Percentiles rank a stretch among this genome's conserved stretches.
Conservation (phyloP, 2,888 invertebrate species). For the Hedychridium roseum region DNA sequence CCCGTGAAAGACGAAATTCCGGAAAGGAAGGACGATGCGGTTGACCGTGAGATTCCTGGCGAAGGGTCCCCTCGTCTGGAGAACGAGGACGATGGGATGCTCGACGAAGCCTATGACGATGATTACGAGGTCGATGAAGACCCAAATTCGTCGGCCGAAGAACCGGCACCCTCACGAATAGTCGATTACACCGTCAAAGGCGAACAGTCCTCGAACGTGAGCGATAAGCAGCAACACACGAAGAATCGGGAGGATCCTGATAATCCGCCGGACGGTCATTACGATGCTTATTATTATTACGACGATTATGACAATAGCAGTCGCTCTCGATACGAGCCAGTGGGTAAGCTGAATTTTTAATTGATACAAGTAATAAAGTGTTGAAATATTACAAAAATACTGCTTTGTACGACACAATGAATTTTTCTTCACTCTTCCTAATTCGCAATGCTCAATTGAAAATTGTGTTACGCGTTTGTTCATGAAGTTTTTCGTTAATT, state of each 20-base stretch:
- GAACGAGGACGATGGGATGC: slow-evolving; percentile 32
- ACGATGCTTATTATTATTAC: slow-evolving; percentile 49
- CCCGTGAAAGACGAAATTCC: too few relatives aligned
- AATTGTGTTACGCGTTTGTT: too few relatives aligned
- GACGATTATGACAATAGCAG: slow-evolving; percentile 53
- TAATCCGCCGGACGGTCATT: slow-evolving; percentile 35
- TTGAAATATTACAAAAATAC: too few relatives aligned
- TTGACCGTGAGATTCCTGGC: too few relatives aligned
- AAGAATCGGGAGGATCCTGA: slow-evolving; percentile 39
- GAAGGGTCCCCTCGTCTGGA: too few relatives aligned
- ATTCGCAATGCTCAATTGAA: too few relatives aligned
- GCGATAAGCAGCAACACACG: slow-evolving; percentile 13
- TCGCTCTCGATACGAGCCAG: slow-evolving; percentile 28
- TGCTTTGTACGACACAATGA: too few relatives aligned
- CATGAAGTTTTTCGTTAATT: too few relatives aligned
- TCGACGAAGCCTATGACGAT: slow-evolving; percentile 30
- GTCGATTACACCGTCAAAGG: slow-evolving; percentile 12
- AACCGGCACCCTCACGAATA: slow-evolving; percentile 27
- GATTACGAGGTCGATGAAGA: slow-evolving; percentile 11
- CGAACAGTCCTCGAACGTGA: slow-evolving; percentile 11
- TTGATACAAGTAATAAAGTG: too few relatives aligned
- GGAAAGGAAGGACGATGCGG: slow-evolving; percentile 27
- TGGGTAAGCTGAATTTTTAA: slow-evolving; percentile 20
- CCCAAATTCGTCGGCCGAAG: slow-evolving; percentile 19
- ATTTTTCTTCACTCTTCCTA: too few relatives aligned